Evolutionary conservation across 2,888 invertebrate genomes (phyloP).

Genomic region (Phengaris alcon): DNA sequence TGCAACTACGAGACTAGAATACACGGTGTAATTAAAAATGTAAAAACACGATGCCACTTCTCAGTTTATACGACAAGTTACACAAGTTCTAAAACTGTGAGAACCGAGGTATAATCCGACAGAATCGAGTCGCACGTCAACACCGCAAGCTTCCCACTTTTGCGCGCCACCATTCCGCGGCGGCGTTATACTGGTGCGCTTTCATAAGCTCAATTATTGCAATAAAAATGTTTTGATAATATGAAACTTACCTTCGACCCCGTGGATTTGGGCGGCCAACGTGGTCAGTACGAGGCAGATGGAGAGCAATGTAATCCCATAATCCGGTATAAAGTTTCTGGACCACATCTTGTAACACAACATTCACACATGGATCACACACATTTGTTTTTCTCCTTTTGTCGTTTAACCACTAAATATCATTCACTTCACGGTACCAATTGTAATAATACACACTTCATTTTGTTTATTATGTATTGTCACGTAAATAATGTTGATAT

Average conservation of each 20-base stretch:
- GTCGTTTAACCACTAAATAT: slow-evolving; percentile 67
- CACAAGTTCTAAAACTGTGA: slow-evolving; percentile 73
- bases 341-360: slow-evolving; percentile 83
- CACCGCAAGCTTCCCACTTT: slow-evolving; percentile 52
- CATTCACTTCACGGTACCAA: slow-evolving; percentile 77
- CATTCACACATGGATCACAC: slow-evolving; percentile 79
- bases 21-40: slow-evolving; percentile 64
- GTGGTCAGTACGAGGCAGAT: slow-evolving; percentile 68
- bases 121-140: slow-evolving; percentile 48
- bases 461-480: slow-evolving; percentile 75
- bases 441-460: slow-evolving; percentile 77
- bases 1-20: slow-evolving; percentile 53
- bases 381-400: slow-evolving; percentile 77
- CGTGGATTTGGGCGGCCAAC: slow-evolving; percentile 69
- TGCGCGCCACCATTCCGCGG: slow-evolving; percentile 53
- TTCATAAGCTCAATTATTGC: slow-evolving; percentile 69
- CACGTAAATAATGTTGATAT: slow-evolving; percentile 64
- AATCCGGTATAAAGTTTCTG: slow-evolving; percentile 83
- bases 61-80: slow-evolving; percentile 77
- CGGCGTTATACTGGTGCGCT: slow-evolving; percentile 63
- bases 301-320: slow-evolving; percentile 81
- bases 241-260: slow-evolving; percentile 79
- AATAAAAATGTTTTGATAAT: slow-evolving; percentile 48
- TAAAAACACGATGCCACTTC: slow-evolving; percentile 73
- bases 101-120: slow-evolving; percentile 68